A percentile compares a stretch with the other conserved stretches of the same genome.
phyloP scores from a whole-genome alignment of 2,888 invertebrate genomes.

The Xanthorhoe spadicearia region DNA sequence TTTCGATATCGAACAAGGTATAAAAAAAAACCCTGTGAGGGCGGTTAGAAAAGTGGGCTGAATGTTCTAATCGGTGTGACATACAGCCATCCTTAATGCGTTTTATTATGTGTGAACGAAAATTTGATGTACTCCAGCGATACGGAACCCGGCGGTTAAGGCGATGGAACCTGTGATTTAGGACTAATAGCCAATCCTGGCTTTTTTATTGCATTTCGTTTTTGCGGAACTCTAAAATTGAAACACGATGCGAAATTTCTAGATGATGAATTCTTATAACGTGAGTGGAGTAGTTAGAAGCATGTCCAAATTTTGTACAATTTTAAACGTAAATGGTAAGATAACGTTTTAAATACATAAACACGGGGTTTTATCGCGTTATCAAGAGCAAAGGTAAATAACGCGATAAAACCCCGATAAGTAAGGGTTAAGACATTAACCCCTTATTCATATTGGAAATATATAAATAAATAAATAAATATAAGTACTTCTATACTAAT shows the following conservation, averaged over 20 bases:
- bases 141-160: conserved; percentile 56
- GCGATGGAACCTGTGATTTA: conserved; percentile 65
- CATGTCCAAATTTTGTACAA: too few relatives aligned
- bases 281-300: background rate
- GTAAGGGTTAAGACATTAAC: too few relatives aligned
- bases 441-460: too few relatives aligned
- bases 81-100: conserved; percentile 58
- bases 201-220: conserved; percentile 56
- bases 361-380: too few relatives aligned
- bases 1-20: too few relatives aligned
- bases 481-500: too few relatives aligned
- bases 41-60: too few relatives aligned
- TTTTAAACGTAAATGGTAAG: too few relatives aligned
- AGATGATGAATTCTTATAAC: background rate
- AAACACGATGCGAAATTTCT: background rate
- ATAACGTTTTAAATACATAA: too few relatives aligned
- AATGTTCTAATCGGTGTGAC: conserved; percentile 56
- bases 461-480: too few relatives aligned
- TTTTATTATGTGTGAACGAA: conserved; percentile 80
- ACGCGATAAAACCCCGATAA: too few relatives aligned
- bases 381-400: too few relatives aligned
- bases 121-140: conserved; percentile 69
- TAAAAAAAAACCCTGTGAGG: background rate
- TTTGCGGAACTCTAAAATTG: conserved; percentile 27
- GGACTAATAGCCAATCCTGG: conserved; percentile 66